Base-by-base conservation (phyloP, 2,113 vertebrate species). In the Cottus gobio region DNA sequence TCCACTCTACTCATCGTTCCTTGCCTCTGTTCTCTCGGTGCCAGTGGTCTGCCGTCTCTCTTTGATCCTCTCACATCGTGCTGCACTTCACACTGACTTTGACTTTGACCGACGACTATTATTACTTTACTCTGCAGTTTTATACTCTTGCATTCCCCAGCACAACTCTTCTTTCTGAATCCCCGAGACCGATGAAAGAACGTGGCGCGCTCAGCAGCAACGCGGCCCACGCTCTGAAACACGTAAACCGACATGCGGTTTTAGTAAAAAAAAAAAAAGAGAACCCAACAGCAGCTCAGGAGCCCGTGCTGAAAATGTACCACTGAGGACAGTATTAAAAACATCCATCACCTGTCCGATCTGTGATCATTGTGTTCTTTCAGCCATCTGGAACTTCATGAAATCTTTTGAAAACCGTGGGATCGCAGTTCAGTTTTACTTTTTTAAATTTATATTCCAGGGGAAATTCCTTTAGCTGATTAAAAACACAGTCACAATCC, bases 381-480 rank as follows among this genome's bases (percentile, higher is more conserved):
- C 1, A 57, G 26, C 9, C 15, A 81, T 82, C 74, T 81, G 83
- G 52, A 87, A 77, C 57, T 78, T 73, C 34, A 71, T 31, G 80
- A 26, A 24, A 46, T 62, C 57, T 64, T 64, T 62, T 65, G 5
- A 28, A 30, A 74, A 20, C 13, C 36, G 13, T 71, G 15, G 10
- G 31, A 61, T 39, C 52, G 12, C 65, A 71, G 76, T 67, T 20
- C 52, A 71, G 5, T 30, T 70, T 48, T 44, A 13, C 1, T 10
- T 54, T 60, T 39, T 39, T 75, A 8, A 6, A 62, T n/a, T 39
- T 54, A 42, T 73, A 76, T 80, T 79, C 67, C 63, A 85, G 77
- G 56, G 4, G 46, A 72, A 46, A 80, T 89, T 89, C 70, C 71
- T 87, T 58, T 12, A 16, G 54, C 75, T 8, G 67, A 76, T 85